Evolutionary conservation across 2,888 invertebrate species (phyloP), one percentile per base, ranked within the genome.

Genomic region (Liposcelis brunnea): DNA sequence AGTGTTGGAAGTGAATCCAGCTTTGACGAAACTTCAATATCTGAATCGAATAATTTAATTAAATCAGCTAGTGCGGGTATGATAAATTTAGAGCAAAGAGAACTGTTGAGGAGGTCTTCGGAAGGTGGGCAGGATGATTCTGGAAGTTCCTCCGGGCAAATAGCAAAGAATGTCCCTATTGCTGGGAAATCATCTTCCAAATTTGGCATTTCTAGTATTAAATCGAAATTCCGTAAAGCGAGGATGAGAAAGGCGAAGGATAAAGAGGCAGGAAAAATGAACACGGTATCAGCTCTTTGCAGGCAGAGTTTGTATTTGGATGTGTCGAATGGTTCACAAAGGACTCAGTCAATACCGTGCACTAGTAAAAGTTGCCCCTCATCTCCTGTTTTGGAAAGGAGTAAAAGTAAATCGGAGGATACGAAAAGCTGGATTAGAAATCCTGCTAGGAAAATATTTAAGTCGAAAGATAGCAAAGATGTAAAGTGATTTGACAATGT

Each of bases 31-130:
- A 54, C 56, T 2, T 49, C 55, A 34, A 52, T 48, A 11, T 45
- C 44, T 34, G 43, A 37, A 18, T 31, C 44, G 26, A 47, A 37
- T 33, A 44, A 66, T 7, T 60, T 80, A n/a, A 70, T 75, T 0
- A 78, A 83, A 54, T 81, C 80, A 26, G 75, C 77, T 1, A 82
- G 82, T 50, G 81, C 75, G 0, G 81, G 81, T n/a, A 80, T 82
- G 74, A 79, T 82, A 47, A 76, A 77, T 53, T 68, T 77, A 1
- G 77, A 77, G 1, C 56, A 70, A 18, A 56, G 57, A 8, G 46
- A 38, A n/a, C 10, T 43, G 15, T 55, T 2, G 58, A 61, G 2
- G 58, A 54, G 31, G 55, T 61, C 26, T 59, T 61, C n/a, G 59
- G 56, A 1, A 61, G 32, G 31, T 56, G 26, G 5, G 8, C 8